Base-by-base conservation (phyloP, 2,888 invertebrate genomes). In the Polietes domitor region DNA sequence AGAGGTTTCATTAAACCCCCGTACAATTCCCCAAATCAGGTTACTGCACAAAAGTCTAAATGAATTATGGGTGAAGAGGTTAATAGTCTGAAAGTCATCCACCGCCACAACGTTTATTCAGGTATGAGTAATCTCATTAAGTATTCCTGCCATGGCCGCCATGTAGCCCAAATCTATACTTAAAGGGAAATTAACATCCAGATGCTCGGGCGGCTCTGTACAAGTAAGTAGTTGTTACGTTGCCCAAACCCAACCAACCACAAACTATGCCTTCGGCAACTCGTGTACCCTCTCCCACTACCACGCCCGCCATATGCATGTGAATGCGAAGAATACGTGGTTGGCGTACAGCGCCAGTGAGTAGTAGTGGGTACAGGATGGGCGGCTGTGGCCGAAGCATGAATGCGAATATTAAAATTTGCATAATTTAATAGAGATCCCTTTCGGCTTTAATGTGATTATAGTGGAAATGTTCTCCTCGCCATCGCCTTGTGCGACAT, bases 401-500 rank as follows among this genome's bases (percentile, higher is more conserved):
- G 21, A 43, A 37, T 65, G 12, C 21, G 41, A 41, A 41, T 68
- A 68, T 68, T 24, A 68, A 68, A 24, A 41, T 68, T 68, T 68
- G 41, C 68, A 68, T 68, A 68, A 68, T 68, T 68, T 24, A 68
- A 68, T 68, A 68, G 41, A 43, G 68, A 68, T 68, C 41, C 68
- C 43, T 43, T 68, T 68, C 37, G 43, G 43, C 43, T 24, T 43
- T 43, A 68, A 43, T 43, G 68, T 21, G 41, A 68, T 41, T 24
- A 41, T 68, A 71, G 43, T 17, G 37, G 32, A 61, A 61, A 3
- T 50, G 19, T 26, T 6, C 19, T 28, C 63, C 37, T 21, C 32
- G 65, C 50, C n/a, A 41, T 65, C 61, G 74, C 63, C 47, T 41
- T 43, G 9, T 65, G 15, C 12, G 21, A 24, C 43, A 50, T 70